These are phyloP conservation scores for Phrynosoma platyrhinos DNA, from an alignment of 2,113 vertebrate genomes.

Conservation along the genomic window DNA sequence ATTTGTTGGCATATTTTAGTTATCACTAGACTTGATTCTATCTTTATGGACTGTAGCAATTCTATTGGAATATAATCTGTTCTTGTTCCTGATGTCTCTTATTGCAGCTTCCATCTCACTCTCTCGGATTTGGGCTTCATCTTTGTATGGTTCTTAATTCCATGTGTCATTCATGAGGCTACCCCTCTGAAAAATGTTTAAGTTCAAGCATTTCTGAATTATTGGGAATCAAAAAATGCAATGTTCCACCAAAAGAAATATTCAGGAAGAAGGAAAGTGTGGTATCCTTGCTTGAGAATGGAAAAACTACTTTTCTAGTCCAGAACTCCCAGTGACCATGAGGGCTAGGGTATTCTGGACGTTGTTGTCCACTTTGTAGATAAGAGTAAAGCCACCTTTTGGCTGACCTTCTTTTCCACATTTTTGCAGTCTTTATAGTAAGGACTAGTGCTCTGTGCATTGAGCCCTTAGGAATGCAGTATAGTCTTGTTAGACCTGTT, in stretches of 20 bases:
- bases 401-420: accelerated
- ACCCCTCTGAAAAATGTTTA: background rate
- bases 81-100: too few relatives aligned
- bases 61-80: too few relatives aligned
- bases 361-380: background rate
- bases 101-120: too few relatives aligned
- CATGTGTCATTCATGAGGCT: too few relatives aligned
- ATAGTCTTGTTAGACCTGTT: conserved; percentile 24
- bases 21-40: too few relatives aligned
- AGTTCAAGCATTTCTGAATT: background rate
- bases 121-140: too few relatives aligned
- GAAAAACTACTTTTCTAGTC: too few relatives aligned
- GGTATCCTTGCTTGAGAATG: background rate
- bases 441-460: background rate
- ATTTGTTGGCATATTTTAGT: too few relatives aligned
- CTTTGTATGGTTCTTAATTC: too few relatives aligned
- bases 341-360: too few relatives aligned
- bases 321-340: too few relatives aligned
- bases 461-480: conserved; percentile 7
- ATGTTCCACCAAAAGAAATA: background rate
- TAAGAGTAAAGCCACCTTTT: background rate
- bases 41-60: too few relatives aligned
- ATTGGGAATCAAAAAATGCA: background rate
- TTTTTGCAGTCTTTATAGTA: background rate
- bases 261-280: background rate